Evolutionary conservation across 2,888 invertebrate genomes (phyloP).

Genomic region (Smittia sp.): DNA sequence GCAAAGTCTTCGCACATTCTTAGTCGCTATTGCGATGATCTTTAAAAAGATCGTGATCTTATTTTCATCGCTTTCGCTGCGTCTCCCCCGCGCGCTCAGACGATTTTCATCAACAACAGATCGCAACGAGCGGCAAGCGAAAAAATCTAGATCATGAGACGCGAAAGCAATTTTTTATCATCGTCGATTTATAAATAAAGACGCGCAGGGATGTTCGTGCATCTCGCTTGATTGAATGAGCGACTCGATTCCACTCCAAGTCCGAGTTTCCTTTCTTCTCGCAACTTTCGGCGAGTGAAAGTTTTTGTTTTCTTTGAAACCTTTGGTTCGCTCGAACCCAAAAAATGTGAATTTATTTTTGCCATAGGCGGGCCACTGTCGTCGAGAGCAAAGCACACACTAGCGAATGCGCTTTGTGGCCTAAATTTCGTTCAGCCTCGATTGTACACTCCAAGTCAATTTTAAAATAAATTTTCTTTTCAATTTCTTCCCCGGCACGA

Average conservation of each 20-base stretch:
- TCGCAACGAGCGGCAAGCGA: neutral
- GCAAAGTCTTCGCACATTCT: neutral
- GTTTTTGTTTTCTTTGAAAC: neutral
- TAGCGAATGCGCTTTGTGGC: neutral
- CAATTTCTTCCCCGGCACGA: neutral
- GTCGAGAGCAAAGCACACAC: neutral
- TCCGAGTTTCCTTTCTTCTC: slow-evolving; percentile 9
- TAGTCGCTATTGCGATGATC: neutral
- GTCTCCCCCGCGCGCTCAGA: neutral
- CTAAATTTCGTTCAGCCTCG: slow-evolving; percentile 13
- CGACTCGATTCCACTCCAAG: neutral
- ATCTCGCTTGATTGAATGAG: neutral
- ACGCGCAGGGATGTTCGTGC: neutral
- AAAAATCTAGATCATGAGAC: slow-evolving; percentile 18
- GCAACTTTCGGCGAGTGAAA: slow-evolving; percentile 3
- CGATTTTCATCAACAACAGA: neutral
- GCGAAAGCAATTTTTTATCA: slow-evolving; percentile 18
- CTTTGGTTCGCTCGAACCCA: neutral
- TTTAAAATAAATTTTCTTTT: neutral
- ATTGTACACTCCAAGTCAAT: neutral
- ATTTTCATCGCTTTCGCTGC: neutral
- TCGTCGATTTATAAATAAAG: neutral
- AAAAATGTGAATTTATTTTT: neutral
- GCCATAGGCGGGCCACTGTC: neutral
- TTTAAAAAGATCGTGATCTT: slow-evolving; percentile 4